These are phyloP conservation scores for Passer domesticus DNA, from an alignment of 2,113 vertebrate genomes.

Conservation along the genomic window DNA sequence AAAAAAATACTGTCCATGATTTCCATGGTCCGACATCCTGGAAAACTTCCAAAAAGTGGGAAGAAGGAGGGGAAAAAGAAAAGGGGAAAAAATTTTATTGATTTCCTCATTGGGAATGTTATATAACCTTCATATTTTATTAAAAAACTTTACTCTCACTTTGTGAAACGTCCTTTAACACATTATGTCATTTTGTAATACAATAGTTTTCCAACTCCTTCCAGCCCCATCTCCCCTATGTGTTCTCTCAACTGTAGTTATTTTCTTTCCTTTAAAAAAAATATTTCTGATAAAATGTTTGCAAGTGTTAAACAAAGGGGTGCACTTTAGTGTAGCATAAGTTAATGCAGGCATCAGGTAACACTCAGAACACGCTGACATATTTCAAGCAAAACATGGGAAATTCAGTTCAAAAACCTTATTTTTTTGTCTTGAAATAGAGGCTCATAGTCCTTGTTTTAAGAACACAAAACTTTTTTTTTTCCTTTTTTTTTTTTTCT, in stretches of 20 bases:
- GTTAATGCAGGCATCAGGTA: neutral
- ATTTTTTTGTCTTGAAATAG: neutral
- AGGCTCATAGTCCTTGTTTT: neutral
- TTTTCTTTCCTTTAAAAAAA: conserved; percentile 41
- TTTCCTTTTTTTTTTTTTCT: neutral
- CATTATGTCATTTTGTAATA: conserved; percentile 23
- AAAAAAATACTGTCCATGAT: conserved; percentile 15
- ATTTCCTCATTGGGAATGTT: conserved; percentile 33
- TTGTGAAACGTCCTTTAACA: conserved; percentile 4
- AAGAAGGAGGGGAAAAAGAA: neutral
- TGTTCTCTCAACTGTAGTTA: conserved; percentile 37
- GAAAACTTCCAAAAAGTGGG: neutral
- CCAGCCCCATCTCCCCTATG: conserved; percentile 7
- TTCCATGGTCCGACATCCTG: conserved; percentile 26
- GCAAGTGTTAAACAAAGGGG: conserved; percentile 45
- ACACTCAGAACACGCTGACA: neutral
- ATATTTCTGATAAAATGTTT: conserved; percentile 38
- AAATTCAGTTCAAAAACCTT: neutral
- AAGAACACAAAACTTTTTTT: neutral
- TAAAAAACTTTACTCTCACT: conserved; percentile 43
- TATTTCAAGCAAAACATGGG: neutral
- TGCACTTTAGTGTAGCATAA: neutral
- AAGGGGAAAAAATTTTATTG: neutral
- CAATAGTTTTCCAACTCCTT: neutral
- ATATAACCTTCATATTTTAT: conserved; percentile 58